Evolutionary conservation across 2,888 invertebrate genomes (phyloP).

Genomic region (Agrotis puta): DNA sequence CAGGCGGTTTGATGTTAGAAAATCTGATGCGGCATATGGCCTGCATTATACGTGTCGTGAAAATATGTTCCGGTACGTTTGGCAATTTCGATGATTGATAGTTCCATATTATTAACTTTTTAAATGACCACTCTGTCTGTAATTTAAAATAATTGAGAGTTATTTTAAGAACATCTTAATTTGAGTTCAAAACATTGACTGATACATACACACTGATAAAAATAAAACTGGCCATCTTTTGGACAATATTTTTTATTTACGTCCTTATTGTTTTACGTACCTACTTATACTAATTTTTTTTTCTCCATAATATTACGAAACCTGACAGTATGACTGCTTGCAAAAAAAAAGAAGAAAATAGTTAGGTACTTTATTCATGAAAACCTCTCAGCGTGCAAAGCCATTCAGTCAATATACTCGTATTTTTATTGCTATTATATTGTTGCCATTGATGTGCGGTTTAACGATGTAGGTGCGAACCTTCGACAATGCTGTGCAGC

Average conservation of each 20-base stretch:
- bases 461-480: slow-evolving; percentile 23
- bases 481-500: slow-evolving; percentile 23
- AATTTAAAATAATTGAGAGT: slow-evolving; percentile 22
- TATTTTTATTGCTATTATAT: slow-evolving; percentile 10
- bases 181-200: background rate
- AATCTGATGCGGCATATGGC: slow-evolving; percentile 35
- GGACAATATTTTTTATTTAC: slow-evolving; percentile 3
- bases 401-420: slow-evolving; percentile 5
- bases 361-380: background rate
- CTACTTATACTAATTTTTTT: background rate
- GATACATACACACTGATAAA: background rate
- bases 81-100: slow-evolving; percentile 47
- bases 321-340: too few species aligned
- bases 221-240: too few species aligned
- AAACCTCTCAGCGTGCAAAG: background rate
- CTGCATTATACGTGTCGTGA: slow-evolving; percentile 52
- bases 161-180: slow-evolving; percentile 16
- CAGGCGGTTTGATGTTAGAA: slow-evolving; percentile 18
- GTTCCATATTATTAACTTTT: slow-evolving; percentile 46
- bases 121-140: slow-evolving; percentile 15
- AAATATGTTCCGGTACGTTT: slow-evolving; percentile 62
- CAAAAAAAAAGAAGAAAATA: background rate
- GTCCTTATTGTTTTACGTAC: background rate
- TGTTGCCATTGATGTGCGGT: slow-evolving; percentile 28
- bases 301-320: background rate